These are phyloP conservation scores for Amphiprion clarkii DNA, from an alignment of 2,797 vertebrate species.

Conservation along the genomic window DNA sequence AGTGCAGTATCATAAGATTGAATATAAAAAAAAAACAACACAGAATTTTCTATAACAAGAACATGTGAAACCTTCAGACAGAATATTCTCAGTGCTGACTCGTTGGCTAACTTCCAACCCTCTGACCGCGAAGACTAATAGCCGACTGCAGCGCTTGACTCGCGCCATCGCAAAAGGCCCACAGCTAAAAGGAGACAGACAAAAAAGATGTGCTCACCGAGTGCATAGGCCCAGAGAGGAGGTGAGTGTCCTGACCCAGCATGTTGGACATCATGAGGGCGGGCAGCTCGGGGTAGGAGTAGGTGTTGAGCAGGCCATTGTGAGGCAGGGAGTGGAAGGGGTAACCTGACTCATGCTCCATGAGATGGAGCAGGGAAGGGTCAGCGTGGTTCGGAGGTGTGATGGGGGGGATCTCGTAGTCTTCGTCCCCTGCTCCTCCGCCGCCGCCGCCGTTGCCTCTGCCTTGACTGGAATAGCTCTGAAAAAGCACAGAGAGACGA, in stretches of 20 bases:
- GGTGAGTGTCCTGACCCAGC: slow-evolving; percentile 96
- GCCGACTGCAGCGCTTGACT: slow-evolving; percentile 53
- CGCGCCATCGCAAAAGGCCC: slow-evolving; percentile 30
- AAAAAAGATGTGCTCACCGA: slow-evolving; percentile 90
- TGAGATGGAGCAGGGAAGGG: slow-evolving; percentile 94
- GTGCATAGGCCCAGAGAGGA: slow-evolving; percentile 95
- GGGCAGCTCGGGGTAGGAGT: slow-evolving; percentile 97
- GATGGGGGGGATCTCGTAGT: slow-evolving; percentile 99
- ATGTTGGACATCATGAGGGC: slow-evolving; percentile 99
- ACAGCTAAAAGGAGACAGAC: slow-evolving; percentile 33
- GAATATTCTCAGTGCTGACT: slow-evolving; percentile 29
- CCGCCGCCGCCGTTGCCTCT: slow-evolving; percentile 78
- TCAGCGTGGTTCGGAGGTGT: slow-evolving; percentile 97
- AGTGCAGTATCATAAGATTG: background rate
- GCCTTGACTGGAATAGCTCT: slow-evolving; percentile 84
- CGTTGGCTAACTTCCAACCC: slow-evolving; percentile 38
- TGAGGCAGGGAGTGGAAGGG: slow-evolving; percentile 96
- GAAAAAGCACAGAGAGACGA: slow-evolving; percentile 14
- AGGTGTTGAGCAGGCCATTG: slow-evolving; percentile 96
- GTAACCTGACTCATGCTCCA: slow-evolving; percentile 96
- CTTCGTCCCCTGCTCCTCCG: slow-evolving; percentile 91
- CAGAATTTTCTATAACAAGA: slow-evolving; percentile 22
- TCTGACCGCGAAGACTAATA: slow-evolving; percentile 43
- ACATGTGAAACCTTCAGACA: slow-evolving; percentile 36
- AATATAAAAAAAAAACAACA: background rate